Base-by-base conservation (phyloP, 2,113 vertebrate genomes). In the Microcebus griseorufus region DNA sequence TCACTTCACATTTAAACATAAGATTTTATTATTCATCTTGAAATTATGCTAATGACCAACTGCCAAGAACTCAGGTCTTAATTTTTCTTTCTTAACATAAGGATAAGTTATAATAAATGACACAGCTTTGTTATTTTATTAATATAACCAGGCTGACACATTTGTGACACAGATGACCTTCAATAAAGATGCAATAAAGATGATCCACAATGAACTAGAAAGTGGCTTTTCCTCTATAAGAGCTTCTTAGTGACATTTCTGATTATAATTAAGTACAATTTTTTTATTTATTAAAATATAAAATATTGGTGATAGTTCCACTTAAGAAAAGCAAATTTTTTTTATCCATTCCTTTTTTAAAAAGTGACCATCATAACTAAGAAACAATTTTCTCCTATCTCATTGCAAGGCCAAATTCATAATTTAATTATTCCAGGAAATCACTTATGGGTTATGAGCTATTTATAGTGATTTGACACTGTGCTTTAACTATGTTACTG, bases 391-490 rank as follows among this genome's bases (percentile, higher is more conserved):
- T 0, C 1, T 92, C 20, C 7, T 96, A 65, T 90, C 23, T 85
- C 34, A 88, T 39, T 90, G 2, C 12, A 73, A 16, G 13, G 64
- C 0, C 5, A 79, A 88, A 91, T 70, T 84, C 9, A 75, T 84
- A 88, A 86, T 88, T 95, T 84, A 72, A 83, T 85, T 70, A 55
- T n/a, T 1, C 4, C 9, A 67, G 45, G 34, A 65, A 85, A 10
- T 76, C 70, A 62, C 9, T 80, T 84, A 37, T 53, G 5, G 32
- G 9, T 58, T 76, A 69, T 32, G 81, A 72, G 29, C 93, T 12
- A 97, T 81, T 95, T 95, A 88, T 11, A 58, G 18, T 45, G 10
- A 92, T 80, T 95, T 95, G n/a, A 90, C 48, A 60, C 25, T 17
- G 29, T 76, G 6, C 34, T 4, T 64, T 82, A 69, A 58, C 14